phyloP scores from a whole-genome alignment of 2,888 invertebrate species.

The Uloborus plumipes region DNA sequence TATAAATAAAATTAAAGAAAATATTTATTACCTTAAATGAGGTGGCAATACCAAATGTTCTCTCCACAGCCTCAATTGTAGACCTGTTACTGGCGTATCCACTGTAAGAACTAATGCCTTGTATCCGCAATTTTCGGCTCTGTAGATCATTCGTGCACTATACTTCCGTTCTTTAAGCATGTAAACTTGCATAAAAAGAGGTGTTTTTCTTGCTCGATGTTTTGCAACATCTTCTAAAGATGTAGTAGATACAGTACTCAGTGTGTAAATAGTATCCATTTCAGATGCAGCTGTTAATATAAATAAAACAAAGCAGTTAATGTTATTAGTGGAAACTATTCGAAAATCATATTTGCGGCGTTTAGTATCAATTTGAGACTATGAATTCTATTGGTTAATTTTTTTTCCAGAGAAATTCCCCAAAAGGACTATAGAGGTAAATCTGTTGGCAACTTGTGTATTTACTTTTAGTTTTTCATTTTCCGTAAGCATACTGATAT shows the following conservation, averaged over 20 bases:
- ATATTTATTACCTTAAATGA: slow-evolving; percentile 78
- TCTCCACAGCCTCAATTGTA: slow-evolving; percentile 78
- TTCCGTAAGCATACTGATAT: too few species aligned
- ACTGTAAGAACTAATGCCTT: slow-evolving; percentile 89
- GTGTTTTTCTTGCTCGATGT: slow-evolving; percentile 81
- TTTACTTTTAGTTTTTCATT: too few species aligned
- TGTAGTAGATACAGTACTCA: slow-evolving; percentile 88
- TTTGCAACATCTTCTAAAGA: slow-evolving; percentile 89
- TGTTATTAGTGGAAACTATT: too few species aligned
- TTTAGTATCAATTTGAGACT: too few species aligned
- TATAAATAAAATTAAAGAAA: too few species aligned
- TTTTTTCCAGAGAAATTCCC: too few species aligned
- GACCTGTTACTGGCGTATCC: slow-evolving; percentile 79
- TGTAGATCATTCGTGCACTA: slow-evolving; percentile 79
- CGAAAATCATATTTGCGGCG: too few species aligned
- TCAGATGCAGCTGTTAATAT: slow-evolving; percentile 79
- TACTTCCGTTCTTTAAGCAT: slow-evolving; percentile 84
- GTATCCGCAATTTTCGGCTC: slow-evolving; percentile 87
- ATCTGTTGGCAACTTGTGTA: too few species aligned
- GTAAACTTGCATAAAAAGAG: slow-evolving; percentile 94
- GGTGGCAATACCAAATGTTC: slow-evolving; percentile 86
- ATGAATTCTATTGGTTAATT: too few species aligned
- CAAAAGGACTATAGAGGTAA: too few species aligned
- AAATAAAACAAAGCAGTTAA: too few species aligned
- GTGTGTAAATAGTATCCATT: slow-evolving; percentile 81